Base-by-base conservation (phyloP, 2,797 vertebrate species). In the Distichodus sexfasciatus region DNA sequence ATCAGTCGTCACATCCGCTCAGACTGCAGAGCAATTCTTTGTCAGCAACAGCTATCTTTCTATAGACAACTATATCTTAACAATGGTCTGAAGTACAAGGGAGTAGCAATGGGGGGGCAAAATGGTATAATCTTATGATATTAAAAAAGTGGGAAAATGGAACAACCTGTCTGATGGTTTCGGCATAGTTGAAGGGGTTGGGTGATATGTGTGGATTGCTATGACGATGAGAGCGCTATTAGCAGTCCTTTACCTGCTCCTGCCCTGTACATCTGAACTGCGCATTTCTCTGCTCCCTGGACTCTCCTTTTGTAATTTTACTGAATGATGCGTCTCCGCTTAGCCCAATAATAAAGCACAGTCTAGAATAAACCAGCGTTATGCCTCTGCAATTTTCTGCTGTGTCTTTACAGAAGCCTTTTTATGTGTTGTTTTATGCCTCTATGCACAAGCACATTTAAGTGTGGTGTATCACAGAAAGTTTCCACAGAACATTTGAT, bases 311-410 rank as follows among this genome's bases (percentile, higher is more conserved):
- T 97, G 89, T 92, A 90, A 98, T 96, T 94, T 91, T 96, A 96
- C 94, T 96, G 96, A 97, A 97, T 97, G 95, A 98, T 92, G 96
- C 95, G 95, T 98, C 95, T 95, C 95, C 94, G 96, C 95, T 98
- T 99, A 97, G 95, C 95, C 95, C 94, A 87, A 89, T 97, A 99
- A 98, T 97, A 99, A 99, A 99, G 95, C 96, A 99, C 95, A 98
- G 94, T 97, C 95, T 96, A 96, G 95, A 95, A 94, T 92, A 93
- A 94, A 87, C 76, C 72, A 36, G 69, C 44, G 41, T 74, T 55
- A 67, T 35, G 55, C 57, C 70, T 71, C 76, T 77, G 65, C 54
- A 15, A 58, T 69, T 77, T 75, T 58, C 63, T 75, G 60, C 76
- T 78, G 69, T 72, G 67, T 78, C 33, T 68, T 44, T 41, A 69